A percentile compares a stretch with the other conserved stretches of the same genome.
These are phyloP conservation scores for Lepidostoma basale DNA, from an alignment of 1,140 invertebrate species.

Conservation along the genomic window DNA sequence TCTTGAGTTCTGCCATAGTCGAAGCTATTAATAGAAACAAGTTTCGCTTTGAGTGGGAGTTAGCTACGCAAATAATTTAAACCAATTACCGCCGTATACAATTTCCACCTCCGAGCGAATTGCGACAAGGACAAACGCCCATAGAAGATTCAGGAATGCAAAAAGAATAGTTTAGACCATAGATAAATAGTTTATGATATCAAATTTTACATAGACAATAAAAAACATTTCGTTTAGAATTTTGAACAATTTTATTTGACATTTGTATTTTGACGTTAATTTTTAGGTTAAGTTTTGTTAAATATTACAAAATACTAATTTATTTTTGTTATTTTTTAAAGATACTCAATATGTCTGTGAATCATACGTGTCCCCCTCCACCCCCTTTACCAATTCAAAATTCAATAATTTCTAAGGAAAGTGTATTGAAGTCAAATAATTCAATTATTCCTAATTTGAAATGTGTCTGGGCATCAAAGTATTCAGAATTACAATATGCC, in stretches of 20 bases:
- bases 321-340: neutral
- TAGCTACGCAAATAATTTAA: neutral
- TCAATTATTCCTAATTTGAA: neutral
- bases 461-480: constrained; percentile 54
- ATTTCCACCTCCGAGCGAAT: neutral
- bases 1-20: constrained; percentile 55
- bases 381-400: constrained; percentile 19
- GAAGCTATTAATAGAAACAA: constrained; percentile 30
- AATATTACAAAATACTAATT: neutral
- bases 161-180: neutral
- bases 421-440: neutral
- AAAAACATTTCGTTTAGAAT: no score
- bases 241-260: no score
- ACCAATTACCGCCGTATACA: neutral
- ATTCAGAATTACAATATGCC: constrained; percentile 55
- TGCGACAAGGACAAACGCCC: no score
- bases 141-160: no score
- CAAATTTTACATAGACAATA: no score
- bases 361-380: constrained; percentile 13
- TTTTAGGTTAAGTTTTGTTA: no score
- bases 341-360: constrained; percentile 8
- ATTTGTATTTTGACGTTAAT: no score
- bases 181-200: neutral
- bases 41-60: neutral
- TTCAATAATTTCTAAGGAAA: neutral